Evolutionary conservation across 2,113 vertebrate species (phyloP), one percentile per base, ranked within the genome.

Genomic region (Psittacus erithacus): DNA sequence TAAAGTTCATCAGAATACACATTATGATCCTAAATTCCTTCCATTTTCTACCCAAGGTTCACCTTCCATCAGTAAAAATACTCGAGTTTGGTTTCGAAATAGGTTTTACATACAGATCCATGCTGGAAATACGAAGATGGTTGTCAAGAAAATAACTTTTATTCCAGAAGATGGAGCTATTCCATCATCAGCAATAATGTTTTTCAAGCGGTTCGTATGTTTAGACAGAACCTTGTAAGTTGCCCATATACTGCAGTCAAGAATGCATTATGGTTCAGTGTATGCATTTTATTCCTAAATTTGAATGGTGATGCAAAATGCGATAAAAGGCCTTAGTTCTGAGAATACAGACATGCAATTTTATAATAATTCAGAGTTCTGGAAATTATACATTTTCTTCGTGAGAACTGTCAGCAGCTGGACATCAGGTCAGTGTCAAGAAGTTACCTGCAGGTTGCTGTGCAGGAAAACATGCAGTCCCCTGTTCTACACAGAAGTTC

Each of bases 151-250:
- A 88, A 41, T 73, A 60, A 88, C 70, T 94, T 96, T 73, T 88
- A 53, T 84, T 97, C 96, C 96, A 97, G 83, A 96, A 91, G 96
- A 80, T 97, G 98, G 97, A 97, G 97, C 97, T 97, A 69, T 95
- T 96, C 95, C 88, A 89, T 96, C 91, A 93, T 90, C 67, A 96
- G 93, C 97, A 97, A 87, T 97, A 94, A 94, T 55, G 52, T 73
- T 95, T 94, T 93, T 82, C 24, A 52, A 68, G 87, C 75, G 46
- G 85, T 91, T 75, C 46, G 3, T 79, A 46, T 89, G 80, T 91
- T 96, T 77, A 83, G 82, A 44, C 73, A 19, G 31, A 93, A 82
- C 24, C 4, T 55, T 91, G 73, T 93, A 70, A 92, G 81, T 79
- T 95, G 86, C 85, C 79, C 53, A 73, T 82, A 24, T 88, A 46